Evolutionary conservation across 2,888 invertebrate species (phyloP).

Genomic region (Drosophila mercatorum): DNA sequence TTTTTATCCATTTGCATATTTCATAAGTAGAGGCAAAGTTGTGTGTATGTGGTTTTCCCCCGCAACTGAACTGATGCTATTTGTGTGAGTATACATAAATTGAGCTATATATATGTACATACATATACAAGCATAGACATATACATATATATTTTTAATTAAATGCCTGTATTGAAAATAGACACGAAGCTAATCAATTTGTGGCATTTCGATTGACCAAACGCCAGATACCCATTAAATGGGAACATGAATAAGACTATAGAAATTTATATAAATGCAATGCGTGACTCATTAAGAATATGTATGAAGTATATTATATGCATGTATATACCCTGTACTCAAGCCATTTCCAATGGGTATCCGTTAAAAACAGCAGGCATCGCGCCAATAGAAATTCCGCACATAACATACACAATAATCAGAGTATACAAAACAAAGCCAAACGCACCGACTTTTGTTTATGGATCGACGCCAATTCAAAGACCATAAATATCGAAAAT

Average conservation of each 20-base stretch:
- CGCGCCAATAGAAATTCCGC: slow-evolving; percentile 57
- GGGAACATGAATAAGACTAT: background rate
- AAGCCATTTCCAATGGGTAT: background rate
- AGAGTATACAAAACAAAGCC: slow-evolving; percentile 12
- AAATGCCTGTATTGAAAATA: slow-evolving; percentile 38
- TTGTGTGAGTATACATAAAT: slow-evolving; percentile 32
- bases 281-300: background rate
- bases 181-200: background rate
- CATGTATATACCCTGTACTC: background rate
- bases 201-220: slow-evolving; percentile 1
- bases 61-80: slow-evolving; percentile 41
- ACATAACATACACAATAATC: slow-evolving; percentile 20
- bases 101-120: slow-evolving; percentile 52
- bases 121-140: slow-evolving; percentile 25
- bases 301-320: background rate
- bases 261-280: too few species aligned
- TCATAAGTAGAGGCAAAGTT: slow-evolving; percentile 24
- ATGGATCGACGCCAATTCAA: slow-evolving; percentile 44
- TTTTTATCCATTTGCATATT: slow-evolving; percentile 47
- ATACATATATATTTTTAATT: slow-evolving; percentile 61
- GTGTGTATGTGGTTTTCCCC: slow-evolving; percentile 30
- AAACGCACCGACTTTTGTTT: slow-evolving; percentile 43
- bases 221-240: slow-evolving; percentile 7
- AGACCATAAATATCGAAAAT: slow-evolving; percentile 44
- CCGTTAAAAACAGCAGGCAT: slow-evolving; percentile 23